Evolutionary conservation across 2,797 vertebrate genomes (phyloP).

Genomic region (Periophthalmus magnuspinnatus): DNA sequence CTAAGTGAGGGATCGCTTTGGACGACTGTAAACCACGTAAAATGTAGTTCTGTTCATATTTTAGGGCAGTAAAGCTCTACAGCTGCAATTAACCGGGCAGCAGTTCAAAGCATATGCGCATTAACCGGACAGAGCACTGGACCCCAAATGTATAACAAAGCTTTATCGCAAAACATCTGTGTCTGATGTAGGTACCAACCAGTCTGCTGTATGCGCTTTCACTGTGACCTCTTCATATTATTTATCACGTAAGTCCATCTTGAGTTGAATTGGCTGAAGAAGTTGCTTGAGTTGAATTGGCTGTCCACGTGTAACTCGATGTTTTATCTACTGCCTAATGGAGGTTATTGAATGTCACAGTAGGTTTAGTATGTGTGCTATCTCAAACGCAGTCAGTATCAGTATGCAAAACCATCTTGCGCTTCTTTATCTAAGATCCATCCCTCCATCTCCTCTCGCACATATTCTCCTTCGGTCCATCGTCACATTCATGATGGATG

Average conservation of each 20-base stretch:
- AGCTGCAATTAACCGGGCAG: too few species aligned
- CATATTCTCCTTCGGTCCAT: conserved; percentile 38
- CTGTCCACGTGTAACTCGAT: background rate
- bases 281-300: background rate
- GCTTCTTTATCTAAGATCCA: background rate
- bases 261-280: background rate
- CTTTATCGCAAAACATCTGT: background rate
- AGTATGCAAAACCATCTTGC: background rate
- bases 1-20: too few species aligned
- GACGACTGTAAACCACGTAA: too few species aligned
- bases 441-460: conserved; percentile 40
- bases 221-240: too few species aligned
- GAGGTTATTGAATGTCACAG: background rate
- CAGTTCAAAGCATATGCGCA: background rate
- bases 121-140: background rate
- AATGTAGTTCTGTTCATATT: too few species aligned
- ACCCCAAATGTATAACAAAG: background rate
- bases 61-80: too few species aligned
- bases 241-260: background rate
- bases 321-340: background rate
- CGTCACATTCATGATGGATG: conserved; percentile 62
- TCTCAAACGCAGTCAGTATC: background rate
- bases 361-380: background rate
- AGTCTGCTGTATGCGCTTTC: too few species aligned
- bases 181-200: too few species aligned